Evolutionary conservation across 2,797 vertebrate species (phyloP).

Genomic region (Fundulus diaphanus): DNA sequence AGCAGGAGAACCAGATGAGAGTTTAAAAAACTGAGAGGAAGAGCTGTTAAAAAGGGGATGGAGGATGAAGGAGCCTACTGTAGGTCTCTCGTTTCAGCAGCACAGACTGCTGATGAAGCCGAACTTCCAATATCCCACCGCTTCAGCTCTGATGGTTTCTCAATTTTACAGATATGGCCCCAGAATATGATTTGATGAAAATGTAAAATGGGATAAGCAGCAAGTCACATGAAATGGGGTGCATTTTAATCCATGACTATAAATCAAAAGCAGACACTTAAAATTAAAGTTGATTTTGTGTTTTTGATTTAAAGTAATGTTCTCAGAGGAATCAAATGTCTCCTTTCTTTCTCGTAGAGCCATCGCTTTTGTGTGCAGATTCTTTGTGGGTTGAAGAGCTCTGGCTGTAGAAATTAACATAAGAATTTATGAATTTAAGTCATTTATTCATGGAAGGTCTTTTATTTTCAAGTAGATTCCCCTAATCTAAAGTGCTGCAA

Average conservation of each 20-base stretch:
- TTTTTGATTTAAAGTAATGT: constrained; percentile 60
- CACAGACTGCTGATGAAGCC: constrained; percentile 84
- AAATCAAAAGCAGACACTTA: constrained; percentile 76
- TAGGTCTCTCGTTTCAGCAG: constrained; percentile 76
- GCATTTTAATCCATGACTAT: constrained; percentile 73
- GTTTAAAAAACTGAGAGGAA: constrained; percentile 57
- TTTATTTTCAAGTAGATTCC: constrained; percentile 74
- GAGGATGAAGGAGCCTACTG: constrained; percentile 57
- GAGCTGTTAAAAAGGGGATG: constrained; percentile 27
- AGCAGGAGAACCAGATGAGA: constrained; percentile 52
- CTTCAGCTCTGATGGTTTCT: constrained; percentile 81
- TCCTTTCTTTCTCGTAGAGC: constrained; percentile 40
- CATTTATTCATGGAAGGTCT: constrained; percentile 75
- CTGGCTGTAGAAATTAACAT: not conserved
- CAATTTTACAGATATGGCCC: constrained; percentile 81
- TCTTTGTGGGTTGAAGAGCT: constrained; percentile 3
- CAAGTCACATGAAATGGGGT: constrained; percentile 74
- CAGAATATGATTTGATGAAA: constrained; percentile 80
- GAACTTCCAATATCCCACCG: constrained; percentile 80
- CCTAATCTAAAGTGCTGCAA: constrained; percentile 75
- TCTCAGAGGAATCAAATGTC: constrained; percentile 34
- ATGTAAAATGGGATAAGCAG: constrained; percentile 79
- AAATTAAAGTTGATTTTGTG: constrained; percentile 69
- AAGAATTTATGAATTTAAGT: constrained; percentile 41
- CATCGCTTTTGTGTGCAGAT: constrained; percentile 43